These are phyloP conservation scores for Chionoecetes opilio DNA, from an alignment of 1,140 invertebrate species.

Conservation along the genomic window DNA sequence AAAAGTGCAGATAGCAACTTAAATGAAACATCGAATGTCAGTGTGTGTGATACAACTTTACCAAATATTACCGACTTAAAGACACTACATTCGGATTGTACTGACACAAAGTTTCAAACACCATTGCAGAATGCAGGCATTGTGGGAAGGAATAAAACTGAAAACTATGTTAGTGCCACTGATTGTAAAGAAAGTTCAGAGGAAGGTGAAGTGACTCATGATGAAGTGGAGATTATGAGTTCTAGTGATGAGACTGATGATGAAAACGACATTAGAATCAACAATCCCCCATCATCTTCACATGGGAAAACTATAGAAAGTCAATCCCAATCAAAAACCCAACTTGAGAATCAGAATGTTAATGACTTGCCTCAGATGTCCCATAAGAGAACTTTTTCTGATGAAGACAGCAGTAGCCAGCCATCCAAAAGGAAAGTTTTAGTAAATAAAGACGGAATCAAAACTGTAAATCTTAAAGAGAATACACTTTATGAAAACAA, in stretches of 20 bases:
- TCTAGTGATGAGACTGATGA: constrained; percentile 74
- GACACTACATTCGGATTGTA: too few species aligned
- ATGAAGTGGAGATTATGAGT: constrained; percentile 79
- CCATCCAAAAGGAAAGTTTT: background rate
- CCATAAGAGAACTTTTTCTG: background rate
- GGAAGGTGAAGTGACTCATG: background rate
- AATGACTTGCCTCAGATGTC: background rate
- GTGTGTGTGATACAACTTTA: too few species aligned
- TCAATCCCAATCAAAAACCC: background rate
- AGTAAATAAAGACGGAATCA: background rate
- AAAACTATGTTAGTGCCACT: background rate
- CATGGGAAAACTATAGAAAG: background rate
- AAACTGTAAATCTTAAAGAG: background rate
- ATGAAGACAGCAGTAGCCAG: background rate
- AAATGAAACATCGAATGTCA: too few species aligned
- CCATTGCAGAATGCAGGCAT: too few species aligned
- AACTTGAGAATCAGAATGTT: background rate
- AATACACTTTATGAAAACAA: background rate
- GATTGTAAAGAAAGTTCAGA: background rate
- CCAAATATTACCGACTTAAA: too few species aligned
- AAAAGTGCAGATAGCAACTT: background rate
- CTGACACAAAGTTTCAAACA: too few species aligned
- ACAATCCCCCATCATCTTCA: background rate
- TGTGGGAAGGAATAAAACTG: background rate
- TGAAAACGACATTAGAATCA: background rate